These are phyloP conservation scores for Salpingus planirostris DNA, from an alignment of 2,888 invertebrate species.

Conservation along the genomic window DNA sequence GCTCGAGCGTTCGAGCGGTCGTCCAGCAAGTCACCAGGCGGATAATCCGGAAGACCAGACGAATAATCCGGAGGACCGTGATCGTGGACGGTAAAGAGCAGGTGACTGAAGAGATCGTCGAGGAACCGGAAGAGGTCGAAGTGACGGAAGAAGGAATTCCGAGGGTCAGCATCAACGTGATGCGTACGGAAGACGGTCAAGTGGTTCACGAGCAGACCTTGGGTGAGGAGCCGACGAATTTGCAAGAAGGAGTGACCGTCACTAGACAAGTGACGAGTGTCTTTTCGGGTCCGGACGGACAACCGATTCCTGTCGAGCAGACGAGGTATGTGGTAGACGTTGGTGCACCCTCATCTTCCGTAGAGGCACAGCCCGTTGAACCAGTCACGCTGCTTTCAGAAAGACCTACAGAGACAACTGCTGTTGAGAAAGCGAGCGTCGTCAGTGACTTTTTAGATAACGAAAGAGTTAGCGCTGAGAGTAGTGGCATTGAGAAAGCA, in stretches of 20 bases:
- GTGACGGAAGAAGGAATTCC: slow-evolving; percentile 64
- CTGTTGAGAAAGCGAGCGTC: too few species aligned
- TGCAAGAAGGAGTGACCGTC: slow-evolving; percentile 7
- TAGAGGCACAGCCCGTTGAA: too few species aligned
- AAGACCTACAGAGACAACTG: too few species aligned
- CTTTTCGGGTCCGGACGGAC: neutral
- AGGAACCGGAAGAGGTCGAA: slow-evolving; percentile 74
- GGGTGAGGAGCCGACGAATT: slow-evolving; percentile 30
- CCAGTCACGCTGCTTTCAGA: too few species aligned
- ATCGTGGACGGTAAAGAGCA: slow-evolving; percentile 79
- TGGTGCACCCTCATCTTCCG: too few species aligned
- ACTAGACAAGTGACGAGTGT: neutral
- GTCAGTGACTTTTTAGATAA: slow-evolving; percentile 24
- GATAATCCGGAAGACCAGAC: slow-evolving; percentile 64
- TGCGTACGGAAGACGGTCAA: slow-evolving; percentile 48
- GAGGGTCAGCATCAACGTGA: slow-evolving; percentile 58
- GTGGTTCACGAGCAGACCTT: slow-evolving; percentile 38
- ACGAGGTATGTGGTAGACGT: neutral
- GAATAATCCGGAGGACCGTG: slow-evolving; percentile 66
- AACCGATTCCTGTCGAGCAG: neutral
- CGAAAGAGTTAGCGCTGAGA: slow-evolving; percentile 24
- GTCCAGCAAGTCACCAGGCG: slow-evolving; percentile 74
- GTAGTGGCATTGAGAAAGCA: slow-evolving; percentile 32
- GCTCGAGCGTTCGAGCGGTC: slow-evolving; percentile 67
- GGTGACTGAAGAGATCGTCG: slow-evolving; percentile 72